These are phyloP conservation scores for Spermophilus dauricus DNA, from an alignment of 2,113 vertebrate species.

Conservation along the genomic window DNA sequence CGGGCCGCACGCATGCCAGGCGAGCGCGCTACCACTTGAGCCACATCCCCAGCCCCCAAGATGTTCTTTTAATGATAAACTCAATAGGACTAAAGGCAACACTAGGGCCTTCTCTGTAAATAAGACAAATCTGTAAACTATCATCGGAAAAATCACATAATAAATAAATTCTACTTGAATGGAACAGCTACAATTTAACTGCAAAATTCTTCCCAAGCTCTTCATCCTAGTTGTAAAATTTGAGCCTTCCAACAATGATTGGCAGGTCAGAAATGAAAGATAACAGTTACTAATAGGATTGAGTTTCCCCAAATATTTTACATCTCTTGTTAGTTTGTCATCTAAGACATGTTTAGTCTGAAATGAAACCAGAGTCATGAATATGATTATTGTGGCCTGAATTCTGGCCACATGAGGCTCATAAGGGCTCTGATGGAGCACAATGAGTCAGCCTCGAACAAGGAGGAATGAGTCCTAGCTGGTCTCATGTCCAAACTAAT, in stretches of 20 bases:
- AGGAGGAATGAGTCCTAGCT: conserved; percentile 6
- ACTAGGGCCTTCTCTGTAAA: not conserved
- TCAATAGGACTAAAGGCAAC: not conserved
- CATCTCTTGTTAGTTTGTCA: conserved; percentile 70
- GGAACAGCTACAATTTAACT: not conserved
- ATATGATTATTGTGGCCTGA: conserved; percentile 47
- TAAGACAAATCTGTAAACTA: not conserved
- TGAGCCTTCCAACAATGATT: not conserved
- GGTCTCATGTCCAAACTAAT: conserved; percentile 2
- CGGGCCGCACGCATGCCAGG: no score
- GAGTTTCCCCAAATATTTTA: conserved; percentile 59
- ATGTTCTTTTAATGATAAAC: not conserved
- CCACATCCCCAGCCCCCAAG: no score
- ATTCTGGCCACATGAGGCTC: conserved; percentile 25
- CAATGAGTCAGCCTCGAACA: conserved; percentile 55
- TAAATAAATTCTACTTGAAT: not conserved
- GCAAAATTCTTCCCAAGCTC: not conserved
- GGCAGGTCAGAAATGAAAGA: not conserved
- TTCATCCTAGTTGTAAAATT: conserved; percentile 12
- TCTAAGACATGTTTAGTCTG: conserved; percentile 71
- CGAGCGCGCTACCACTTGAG: no score
- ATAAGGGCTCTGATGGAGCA: not conserved
- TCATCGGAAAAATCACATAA: not conserved
- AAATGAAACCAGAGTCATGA: conserved; percentile 61
- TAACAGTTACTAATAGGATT: conserved; percentile 34